phyloP scores from a whole-genome alignment of 2,888 invertebrate species.

The Oxyteleia sp. region DNA sequence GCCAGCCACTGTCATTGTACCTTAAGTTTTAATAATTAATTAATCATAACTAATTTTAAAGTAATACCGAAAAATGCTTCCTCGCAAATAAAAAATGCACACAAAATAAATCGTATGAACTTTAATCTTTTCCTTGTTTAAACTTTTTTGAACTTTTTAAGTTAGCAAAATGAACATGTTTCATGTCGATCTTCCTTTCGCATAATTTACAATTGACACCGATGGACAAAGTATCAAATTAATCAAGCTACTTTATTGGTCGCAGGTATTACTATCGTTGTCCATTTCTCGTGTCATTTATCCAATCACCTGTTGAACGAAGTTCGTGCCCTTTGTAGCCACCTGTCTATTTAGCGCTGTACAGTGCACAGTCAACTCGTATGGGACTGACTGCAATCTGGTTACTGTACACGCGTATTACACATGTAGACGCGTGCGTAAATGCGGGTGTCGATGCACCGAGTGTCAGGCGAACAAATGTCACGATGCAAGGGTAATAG shows the following conservation, averaged over 20 bases:
- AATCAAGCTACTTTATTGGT: slow-evolving; percentile 75
- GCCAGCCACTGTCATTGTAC: no score
- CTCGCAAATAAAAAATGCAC: no score
- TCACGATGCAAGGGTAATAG: slow-evolving; percentile 81
- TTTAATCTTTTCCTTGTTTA: no score
- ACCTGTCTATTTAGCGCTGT: slow-evolving; percentile 61
- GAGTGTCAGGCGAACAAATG: slow-evolving; percentile 73
- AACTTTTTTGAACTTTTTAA: no score
- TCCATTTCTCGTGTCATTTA: slow-evolving; percentile 82
- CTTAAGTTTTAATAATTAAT: no score
- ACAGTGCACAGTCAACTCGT: slow-evolving; percentile 28
- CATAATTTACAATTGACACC: slow-evolving; percentile 5
- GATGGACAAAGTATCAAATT: slow-evolving; percentile 21
- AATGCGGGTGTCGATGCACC: slow-evolving; percentile 62
- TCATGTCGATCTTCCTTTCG: no score
- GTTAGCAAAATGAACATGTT: no score
- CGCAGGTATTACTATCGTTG: slow-evolving; percentile 82
- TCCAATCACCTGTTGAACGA: slow-evolving; percentile 86
- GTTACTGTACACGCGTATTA: slow-evolving; percentile 70
- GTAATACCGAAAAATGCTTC: no score
- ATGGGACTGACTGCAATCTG: slow-evolving; percentile 64
- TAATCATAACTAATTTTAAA: no score
- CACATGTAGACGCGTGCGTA: slow-evolving; percentile 72
- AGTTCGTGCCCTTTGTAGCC: slow-evolving; percentile 65
- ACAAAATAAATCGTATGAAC: no score